phyloP scores from a whole-genome alignment of 2,797 vertebrate genomes.

The Ctenopoma multispine region DNA sequence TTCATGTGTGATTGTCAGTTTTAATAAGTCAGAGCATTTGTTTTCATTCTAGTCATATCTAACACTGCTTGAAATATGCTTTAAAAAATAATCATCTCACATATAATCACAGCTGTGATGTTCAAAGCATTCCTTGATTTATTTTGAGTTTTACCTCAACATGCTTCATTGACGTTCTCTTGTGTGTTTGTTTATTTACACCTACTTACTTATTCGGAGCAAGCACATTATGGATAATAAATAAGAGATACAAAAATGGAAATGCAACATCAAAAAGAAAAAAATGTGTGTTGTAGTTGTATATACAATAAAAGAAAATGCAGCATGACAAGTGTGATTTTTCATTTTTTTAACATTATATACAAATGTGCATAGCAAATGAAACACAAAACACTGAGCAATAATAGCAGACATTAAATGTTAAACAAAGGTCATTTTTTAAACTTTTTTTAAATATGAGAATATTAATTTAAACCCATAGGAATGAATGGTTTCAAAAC shows the following conservation, averaged over 20 bases:
- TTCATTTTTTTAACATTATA: too few species aligned
- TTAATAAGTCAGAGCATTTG: conserved; percentile 8
- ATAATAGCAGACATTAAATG: not conserved
- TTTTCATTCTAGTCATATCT: conserved; percentile 19
- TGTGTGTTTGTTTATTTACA: conserved; percentile 9
- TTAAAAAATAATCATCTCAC: not conserved
- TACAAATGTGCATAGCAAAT: not conserved
- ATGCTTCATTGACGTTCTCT: not conserved
- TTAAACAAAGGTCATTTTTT: too few species aligned
- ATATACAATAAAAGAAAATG: not conserved
- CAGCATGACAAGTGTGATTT: too few species aligned
- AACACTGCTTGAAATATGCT: conserved; percentile 5
- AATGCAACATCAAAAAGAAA: not conserved
- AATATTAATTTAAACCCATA: not conserved
- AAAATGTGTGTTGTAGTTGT: not conserved
- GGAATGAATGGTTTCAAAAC: too few species aligned
- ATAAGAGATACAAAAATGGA: not conserved
- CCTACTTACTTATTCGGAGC: not conserved
- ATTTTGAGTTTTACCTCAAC: not conserved
- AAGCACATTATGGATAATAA: not conserved
- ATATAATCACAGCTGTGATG: not conserved
- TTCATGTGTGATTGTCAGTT: conserved; percentile 25
- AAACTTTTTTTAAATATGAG: not conserved
- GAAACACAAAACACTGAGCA: not conserved
- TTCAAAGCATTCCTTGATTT: conserved; percentile 1